Evolutionary conservation across 2,113 vertebrate species (phyloP).

Genomic region (Ptilonorhynchus violaceus): DNA sequence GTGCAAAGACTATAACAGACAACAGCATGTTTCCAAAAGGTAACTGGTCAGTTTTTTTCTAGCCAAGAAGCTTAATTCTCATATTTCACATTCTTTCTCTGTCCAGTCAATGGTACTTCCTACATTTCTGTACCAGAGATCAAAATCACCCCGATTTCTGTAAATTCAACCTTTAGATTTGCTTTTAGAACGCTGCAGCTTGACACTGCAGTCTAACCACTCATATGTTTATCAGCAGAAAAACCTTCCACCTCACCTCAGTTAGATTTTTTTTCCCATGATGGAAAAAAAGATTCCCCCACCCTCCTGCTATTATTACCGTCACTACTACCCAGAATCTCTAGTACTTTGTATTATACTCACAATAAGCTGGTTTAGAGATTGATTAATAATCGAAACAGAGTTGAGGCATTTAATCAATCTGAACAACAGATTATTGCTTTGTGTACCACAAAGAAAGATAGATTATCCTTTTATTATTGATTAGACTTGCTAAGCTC

Average conservation of each 20-base stretch:
- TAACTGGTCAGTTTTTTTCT: neutral
- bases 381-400: constrained; percentile 52
- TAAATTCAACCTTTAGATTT: neutral
- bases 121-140: neutral
- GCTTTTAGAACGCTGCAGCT: neutral
- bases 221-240: neutral
- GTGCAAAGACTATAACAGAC: neutral
- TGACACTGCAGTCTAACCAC: neutral
- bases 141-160: neutral
- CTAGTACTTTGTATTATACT: neutral
- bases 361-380: constrained; percentile 29
- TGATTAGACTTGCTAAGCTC: constrained; percentile 1
- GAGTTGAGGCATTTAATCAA: constrained; percentile 57
- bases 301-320: neutral
- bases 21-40: neutral
- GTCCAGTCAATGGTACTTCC: neutral
- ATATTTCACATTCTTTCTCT: neutral
- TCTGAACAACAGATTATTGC: constrained; percentile 61
- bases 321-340: neutral
- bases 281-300: neutral
- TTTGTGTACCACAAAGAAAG: constrained; percentile 55
- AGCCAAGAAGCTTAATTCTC: neutral
- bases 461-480: constrained; percentile 66
- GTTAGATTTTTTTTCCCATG: neutral
- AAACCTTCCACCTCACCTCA: neutral